A percentile compares a stretch with the other conserved stretches of the same genome.
Conservation (phyloP, 1,140 invertebrate species). For the Drosophila nigrodunni region DNA sequence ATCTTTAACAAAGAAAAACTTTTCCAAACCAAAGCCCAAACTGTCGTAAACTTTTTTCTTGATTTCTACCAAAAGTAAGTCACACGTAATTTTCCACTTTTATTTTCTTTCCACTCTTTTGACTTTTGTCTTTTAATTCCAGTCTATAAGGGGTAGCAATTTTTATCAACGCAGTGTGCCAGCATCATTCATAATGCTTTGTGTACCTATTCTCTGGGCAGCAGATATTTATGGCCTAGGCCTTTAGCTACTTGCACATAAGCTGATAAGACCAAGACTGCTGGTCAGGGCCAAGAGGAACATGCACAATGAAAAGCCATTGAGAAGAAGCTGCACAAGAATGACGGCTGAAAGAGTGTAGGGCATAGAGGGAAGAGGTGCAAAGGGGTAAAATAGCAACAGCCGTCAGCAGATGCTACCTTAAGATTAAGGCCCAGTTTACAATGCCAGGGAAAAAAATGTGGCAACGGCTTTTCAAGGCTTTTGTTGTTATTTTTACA, state of each 20-base stretch:
- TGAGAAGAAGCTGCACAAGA: constrained; percentile 26
- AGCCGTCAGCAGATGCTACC: constrained; percentile 73
- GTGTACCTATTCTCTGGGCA: constrained; percentile 10
- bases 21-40: no score
- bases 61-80: not conserved
- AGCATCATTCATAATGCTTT: constrained; percentile 24
- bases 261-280: constrained; percentile 44
- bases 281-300: constrained; percentile 19
- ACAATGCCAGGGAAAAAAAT: constrained; percentile 47
- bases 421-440: constrained; percentile 71
- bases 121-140: constrained; percentile 3
- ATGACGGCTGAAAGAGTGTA: not conserved
- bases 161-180: constrained; percentile 8
- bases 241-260: constrained; percentile 41
- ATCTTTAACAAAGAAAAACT: no score
- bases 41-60: no score
- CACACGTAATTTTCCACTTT: constrained; percentile 4
- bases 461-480: constrained; percentile 54
- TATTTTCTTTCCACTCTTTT: constrained; percentile 1
- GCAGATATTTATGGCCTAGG: constrained; percentile 51
- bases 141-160: not conserved
- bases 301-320: constrained; percentile 45
- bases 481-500: constrained; percentile 62
- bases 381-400: constrained; percentile 24
- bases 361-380: not conserved